A percentile compares a stretch with the other conserved stretches of the same genome.
phyloP scores from a whole-genome alignment of 2,113 vertebrate species.

The Sinocyclocheilus maitianheensis region DNA sequence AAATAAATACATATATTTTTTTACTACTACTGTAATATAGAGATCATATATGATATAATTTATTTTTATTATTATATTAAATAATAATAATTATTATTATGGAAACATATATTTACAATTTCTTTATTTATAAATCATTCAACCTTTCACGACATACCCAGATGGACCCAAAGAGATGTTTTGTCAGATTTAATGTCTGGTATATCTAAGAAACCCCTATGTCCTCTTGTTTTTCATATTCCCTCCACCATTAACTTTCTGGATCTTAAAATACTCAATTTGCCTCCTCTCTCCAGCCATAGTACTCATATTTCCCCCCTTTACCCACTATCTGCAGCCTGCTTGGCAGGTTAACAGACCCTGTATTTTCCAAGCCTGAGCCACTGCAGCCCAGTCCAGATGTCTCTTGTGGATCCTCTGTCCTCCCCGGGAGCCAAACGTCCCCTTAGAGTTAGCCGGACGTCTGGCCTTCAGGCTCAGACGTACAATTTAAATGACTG shows the following conservation, averaged over 20 bases:
- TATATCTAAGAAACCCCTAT: neutral
- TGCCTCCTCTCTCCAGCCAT: neutral
- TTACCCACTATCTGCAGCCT: neutral
- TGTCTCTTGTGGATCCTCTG: conserved; percentile 10
- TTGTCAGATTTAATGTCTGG: neutral
- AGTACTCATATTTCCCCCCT: neutral
- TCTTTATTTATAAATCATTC: neutral
- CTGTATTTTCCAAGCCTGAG: conserved; percentile 10
- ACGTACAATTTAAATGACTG: neutral
- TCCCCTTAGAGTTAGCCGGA: neutral
- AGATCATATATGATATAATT: neutral
- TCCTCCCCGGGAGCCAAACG: neutral
- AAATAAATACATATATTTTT: too few species aligned
- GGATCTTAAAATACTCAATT: neutral
- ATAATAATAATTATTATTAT: neutral
- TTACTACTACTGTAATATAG: neutral
- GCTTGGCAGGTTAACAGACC: neutral
- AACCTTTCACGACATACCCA: neutral
- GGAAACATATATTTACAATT: neutral
- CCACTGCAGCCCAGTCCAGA: conserved; percentile 5
- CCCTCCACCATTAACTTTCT: neutral
- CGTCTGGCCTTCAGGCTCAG: neutral
- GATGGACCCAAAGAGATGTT: neutral
- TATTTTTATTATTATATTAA: neutral
- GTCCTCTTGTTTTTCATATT: neutral